phyloP scores from a whole-genome alignment of 2,797 vertebrate species.

The Enteromius afrohamiltoni region DNA sequence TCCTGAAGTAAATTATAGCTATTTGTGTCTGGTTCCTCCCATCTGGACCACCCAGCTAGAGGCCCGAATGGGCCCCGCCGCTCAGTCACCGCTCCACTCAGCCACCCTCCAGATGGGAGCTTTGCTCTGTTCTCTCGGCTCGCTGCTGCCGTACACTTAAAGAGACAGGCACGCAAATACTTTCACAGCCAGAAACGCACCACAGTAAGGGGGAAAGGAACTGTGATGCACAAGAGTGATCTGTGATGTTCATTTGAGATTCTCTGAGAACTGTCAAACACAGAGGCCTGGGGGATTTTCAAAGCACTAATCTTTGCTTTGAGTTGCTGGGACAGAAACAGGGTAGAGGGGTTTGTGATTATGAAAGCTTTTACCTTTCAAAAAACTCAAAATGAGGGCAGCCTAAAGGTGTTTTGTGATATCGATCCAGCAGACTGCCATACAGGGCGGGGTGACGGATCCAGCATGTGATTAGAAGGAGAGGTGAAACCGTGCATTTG shows the following conservation, averaged over 20 bases:
- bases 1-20: constrained; percentile 90
- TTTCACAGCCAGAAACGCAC: constrained; percentile 70
- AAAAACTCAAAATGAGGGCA: not conserved
- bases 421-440: constrained; percentile 8
- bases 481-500: too few species aligned
- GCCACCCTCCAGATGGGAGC: constrained; percentile 69
- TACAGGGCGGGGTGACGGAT: too few species aligned
- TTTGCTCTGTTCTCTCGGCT: constrained; percentile 63
- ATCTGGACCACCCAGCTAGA: constrained; percentile 89
- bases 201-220: constrained; percentile 19
- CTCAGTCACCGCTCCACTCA: constrained; percentile 64
- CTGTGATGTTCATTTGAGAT: constrained; percentile 43
- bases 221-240: constrained; percentile 13
- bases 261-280: not conserved
- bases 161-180: constrained; percentile 78
- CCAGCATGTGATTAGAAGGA: too few species aligned
- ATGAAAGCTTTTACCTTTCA: not conserved
- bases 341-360: not conserved
- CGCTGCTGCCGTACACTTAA: constrained; percentile 70
- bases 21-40: constrained; percentile 89
- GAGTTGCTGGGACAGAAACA: not conserved
- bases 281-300: not conserved
- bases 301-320: constrained; percentile 9
- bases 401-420: constrained; percentile 1
- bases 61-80: constrained; percentile 66